These are phyloP conservation scores for Mizuhopecten yessoensis DNA, from an alignment of 1,140 invertebrate species.

Conservation along the genomic window DNA sequence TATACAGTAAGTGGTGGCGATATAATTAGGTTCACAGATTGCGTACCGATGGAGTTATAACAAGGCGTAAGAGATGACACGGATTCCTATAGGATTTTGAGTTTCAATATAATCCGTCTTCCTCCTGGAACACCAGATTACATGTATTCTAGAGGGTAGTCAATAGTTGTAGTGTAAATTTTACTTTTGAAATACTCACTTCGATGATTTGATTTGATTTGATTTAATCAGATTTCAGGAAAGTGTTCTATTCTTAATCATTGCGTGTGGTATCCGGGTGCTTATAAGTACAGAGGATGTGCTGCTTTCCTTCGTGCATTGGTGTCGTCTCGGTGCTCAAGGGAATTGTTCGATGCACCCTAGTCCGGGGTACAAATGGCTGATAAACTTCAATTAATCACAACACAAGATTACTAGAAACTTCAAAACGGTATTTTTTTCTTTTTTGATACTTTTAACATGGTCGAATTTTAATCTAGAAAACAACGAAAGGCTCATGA, in stretches of 20 bases:
- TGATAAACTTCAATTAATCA: too few species aligned
- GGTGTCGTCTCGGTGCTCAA: not conserved
- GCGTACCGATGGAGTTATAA: not conserved
- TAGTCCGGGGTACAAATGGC: too few species aligned
- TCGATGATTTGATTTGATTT: not conserved
- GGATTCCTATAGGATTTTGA: not conserved
- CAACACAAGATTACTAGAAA: too few species aligned
- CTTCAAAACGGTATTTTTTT: too few species aligned
- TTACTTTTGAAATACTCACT: not conserved
- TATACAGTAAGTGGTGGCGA: conserved; percentile 2
- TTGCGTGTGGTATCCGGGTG: not conserved
- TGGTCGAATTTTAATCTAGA: too few species aligned
- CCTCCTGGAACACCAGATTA: not conserved
- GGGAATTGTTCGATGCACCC: not conserved
- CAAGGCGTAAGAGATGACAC: not conserved
- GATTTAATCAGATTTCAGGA: not conserved
- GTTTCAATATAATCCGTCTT: not conserved
- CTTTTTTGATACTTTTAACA: too few species aligned
- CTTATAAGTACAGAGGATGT: not conserved
- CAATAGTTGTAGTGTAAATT: not conserved
- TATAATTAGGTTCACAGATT: conserved; percentile 28
- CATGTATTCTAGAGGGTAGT: not conserved
- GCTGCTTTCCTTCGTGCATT: not conserved
- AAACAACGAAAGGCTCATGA: too few species aligned
- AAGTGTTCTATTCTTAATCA: not conserved